Conservation (phyloP, 2,797 vertebrate species). For the Onychomys leucogaster region DNA sequence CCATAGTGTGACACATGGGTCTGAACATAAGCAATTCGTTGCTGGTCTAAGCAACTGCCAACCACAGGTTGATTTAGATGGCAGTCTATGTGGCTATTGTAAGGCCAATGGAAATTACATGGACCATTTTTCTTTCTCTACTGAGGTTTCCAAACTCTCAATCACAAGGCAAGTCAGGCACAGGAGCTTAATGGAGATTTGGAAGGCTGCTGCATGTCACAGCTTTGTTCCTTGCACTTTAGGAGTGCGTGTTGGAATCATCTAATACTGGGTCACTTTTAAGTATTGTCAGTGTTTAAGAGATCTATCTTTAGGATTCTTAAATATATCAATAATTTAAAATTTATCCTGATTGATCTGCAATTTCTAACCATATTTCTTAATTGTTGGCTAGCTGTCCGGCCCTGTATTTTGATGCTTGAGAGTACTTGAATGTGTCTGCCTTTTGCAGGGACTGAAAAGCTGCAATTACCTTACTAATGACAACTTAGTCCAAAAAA, state of each 20-base stretch:
- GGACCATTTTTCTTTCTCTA: constrained; percentile 71
- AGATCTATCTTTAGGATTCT: background rate
- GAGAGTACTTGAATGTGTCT: constrained; percentile 8
- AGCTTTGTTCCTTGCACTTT: constrained; percentile 14
- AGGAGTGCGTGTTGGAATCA: constrained; percentile 55
- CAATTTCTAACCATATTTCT: background rate
- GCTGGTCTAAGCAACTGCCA: constrained; percentile 35
- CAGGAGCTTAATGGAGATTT: constrained; percentile 73
- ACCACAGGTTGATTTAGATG: constrained; percentile 65
- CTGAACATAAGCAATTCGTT: constrained; percentile 53
- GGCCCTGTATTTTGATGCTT: background rate
- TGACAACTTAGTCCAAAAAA: background rate
- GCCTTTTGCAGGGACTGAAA: background rate
- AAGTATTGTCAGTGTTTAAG: background rate
- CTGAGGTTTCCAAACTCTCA: constrained; percentile 67
- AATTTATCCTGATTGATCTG: background rate
- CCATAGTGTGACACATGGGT: background rate
- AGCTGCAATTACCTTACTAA: background rate
- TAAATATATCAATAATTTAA: background rate
- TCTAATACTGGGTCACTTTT: background rate
- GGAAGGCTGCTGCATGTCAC: background rate
- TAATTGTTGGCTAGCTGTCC: background rate
- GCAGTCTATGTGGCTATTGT: constrained; percentile 60
- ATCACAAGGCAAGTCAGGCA: constrained; percentile 66
- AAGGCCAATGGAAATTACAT: constrained; percentile 69